Base-by-base conservation (phyloP, 2,888 invertebrate species). In the Apamea crenata region DNA sequence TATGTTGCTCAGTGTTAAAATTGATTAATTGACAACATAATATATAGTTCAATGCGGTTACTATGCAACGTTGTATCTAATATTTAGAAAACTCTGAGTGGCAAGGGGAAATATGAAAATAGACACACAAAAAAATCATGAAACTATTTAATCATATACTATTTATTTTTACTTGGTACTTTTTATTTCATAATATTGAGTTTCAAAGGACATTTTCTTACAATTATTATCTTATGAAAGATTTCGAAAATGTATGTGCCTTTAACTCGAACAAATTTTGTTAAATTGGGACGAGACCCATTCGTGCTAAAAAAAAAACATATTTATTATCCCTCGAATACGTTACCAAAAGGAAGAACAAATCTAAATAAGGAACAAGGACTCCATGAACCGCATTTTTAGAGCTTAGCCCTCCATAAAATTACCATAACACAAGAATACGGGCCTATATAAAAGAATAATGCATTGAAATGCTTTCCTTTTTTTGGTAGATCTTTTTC, bases 1-100 rank as follows among this genome's bases (percentile, higher is more conserved):
- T 40, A 75, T 72, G 44, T 74, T 81, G 69, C 72, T 79, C 50
- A 80, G 70, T 71, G 75, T 72, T 76, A 78, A 82, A 81, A 83
- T 40, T 87, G 89, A 82, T 87, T 84, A 90, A 80, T 88, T 82
- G 74, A 80, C 89, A 86, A 86, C 36, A 74, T 56, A 56, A 74
- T 56, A 56, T 25, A 56, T 77, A 74, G 40, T 73, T 80, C 67
- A 84, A 72, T 75, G 77, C 70, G 47, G 79, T 81, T 77, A 80
- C 12, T 81, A 73, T 73, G 82, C 86, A 88, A 83, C 72, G 67
- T 82, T 75, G 53, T 66, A n/a, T 56, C 12, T 56, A 83, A 70
- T 81, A 83, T 89, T 85, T 71, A 77, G 82, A 89, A 25, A 78
- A 81, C 2, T 73, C 73, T 66, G 78, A 79, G 87, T 77, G 63